Conservation (phyloP, 2,113 vertebrate genomes). For the Clinocottus analis region DNA sequence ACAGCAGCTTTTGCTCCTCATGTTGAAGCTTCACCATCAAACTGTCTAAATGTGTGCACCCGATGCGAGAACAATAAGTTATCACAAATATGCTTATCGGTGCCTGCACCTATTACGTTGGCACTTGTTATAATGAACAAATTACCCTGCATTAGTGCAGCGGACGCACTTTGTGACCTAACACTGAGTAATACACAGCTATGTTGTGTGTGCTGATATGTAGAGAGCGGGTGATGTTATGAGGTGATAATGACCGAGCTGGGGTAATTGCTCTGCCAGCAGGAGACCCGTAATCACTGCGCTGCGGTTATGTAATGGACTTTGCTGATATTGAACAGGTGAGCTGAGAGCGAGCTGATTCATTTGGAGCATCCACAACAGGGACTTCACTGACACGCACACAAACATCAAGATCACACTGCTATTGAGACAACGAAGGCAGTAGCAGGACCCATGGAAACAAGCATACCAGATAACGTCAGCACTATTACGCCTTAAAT, state of each 20-base stretch:
- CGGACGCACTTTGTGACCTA: conserved; percentile 48
- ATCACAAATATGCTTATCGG: conserved; percentile 54
- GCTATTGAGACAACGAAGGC: conserved; percentile 34
- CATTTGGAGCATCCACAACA: conserved; percentile 49
- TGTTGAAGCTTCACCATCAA: not conserved
- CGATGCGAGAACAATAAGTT: conserved; percentile 29
- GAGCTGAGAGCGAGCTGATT: conserved; percentile 47
- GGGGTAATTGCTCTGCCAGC: conserved; percentile 70
- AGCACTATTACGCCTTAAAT: conserved; percentile 11
- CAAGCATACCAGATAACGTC: conserved; percentile 7
- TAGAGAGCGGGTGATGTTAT: conserved; percentile 68
- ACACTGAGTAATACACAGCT: conserved; percentile 57
- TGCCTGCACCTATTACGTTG: conserved; percentile 56
- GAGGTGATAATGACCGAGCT: conserved; percentile 74
- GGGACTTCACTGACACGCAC: conserved; percentile 42
- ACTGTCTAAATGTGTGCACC: not conserved
- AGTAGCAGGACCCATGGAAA: conserved; percentile 20
- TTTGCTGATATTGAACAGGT: conserved; percentile 68
- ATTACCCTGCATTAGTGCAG: conserved; percentile 53
- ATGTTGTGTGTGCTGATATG: conserved; percentile 62
- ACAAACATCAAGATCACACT: conserved; percentile 27
- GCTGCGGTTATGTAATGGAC: conserved; percentile 68
- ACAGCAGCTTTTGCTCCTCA: not conserved
- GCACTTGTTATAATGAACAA: conserved; percentile 69
- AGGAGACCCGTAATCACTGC: conserved; percentile 69